Evolutionary conservation across 1,140 invertebrate species (phyloP).

Genomic region (Halyomorpha halys): DNA sequence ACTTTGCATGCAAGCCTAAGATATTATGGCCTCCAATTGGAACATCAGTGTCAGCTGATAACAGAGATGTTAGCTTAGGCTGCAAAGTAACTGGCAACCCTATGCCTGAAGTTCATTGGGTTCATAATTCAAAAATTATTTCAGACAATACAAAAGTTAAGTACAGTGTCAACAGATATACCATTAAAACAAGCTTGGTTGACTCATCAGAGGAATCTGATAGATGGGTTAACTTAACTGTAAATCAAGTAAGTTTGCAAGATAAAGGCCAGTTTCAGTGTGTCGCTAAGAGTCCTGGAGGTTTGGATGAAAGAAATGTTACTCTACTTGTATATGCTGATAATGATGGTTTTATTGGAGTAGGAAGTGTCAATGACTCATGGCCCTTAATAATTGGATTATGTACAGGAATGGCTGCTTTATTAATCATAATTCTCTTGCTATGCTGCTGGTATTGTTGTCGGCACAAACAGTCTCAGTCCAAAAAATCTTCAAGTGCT

Average conservation of each 20-base stretch:
- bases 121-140: conserved; percentile 51
- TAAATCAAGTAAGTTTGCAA: conserved; percentile 52
- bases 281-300: conserved; percentile 72
- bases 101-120: conserved; percentile 62
- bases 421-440: conserved; percentile 49
- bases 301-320: conserved; percentile 62
- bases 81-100: conserved; percentile 70
- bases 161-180: conserved; percentile 32
- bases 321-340: conserved; percentile 48
- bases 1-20: conserved; percentile 75
- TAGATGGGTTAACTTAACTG: conserved; percentile 64
- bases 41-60: conserved; percentile 44
- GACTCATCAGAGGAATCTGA: conserved; percentile 15
- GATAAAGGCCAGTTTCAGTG: conserved; percentile 86
- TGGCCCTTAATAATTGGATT: conserved; percentile 39
- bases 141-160: conserved; percentile 41
- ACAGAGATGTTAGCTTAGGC: conserved; percentile 55
- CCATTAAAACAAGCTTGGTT: conserved; percentile 32
- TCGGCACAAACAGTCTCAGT: conserved; percentile 38
- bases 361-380: conserved; percentile 36
- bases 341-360: conserved; percentile 26
- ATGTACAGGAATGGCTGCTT: conserved; percentile 31
- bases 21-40: conserved; percentile 44
- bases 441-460: conserved; percentile 57
- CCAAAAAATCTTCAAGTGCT: conserved; percentile 35